A percentile compares a stretch with the other conserved stretches of the same genome.
These are phyloP conservation scores for Maniola hyperantus DNA, from an alignment of 2,888 invertebrate species.

Conservation along the genomic window DNA sequence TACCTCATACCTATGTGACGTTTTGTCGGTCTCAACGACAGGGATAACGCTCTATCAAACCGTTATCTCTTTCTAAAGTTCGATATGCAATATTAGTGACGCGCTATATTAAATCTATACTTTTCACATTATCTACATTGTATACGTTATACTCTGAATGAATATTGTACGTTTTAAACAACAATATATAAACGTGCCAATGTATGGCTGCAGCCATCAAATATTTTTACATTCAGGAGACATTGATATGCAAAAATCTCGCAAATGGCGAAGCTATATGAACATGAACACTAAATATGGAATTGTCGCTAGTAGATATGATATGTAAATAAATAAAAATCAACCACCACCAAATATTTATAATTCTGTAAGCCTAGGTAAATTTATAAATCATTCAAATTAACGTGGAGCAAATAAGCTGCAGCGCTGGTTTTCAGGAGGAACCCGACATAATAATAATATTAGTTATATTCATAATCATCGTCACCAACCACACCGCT, in stretches of 20 bases:
- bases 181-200: background rate
- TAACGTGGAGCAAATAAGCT: no score
- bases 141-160: conserved; percentile 24
- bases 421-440: no score
- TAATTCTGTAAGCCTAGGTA: no score
- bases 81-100: no score
- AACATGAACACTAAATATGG: background rate
- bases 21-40: no score
- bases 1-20: no score
- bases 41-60: no score
- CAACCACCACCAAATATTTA: background rate
- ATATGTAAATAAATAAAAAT: background rate
- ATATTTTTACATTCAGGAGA: conserved; percentile 19
- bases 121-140: background rate
- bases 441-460: no score
- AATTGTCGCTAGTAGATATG: conserved; percentile 1
- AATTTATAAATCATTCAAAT: no score
- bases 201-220: background rate
- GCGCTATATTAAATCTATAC: background rate
- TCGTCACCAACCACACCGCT: no score
- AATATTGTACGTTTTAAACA: conserved; percentile 18
- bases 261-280: conserved; percentile 2
- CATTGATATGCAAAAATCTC: conserved; percentile 16
- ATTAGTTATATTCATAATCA: no score
- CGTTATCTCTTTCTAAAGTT: no score